Evolutionary conservation across 2,797 vertebrate species (phyloP), one percentile per base, ranked within the genome.

Genomic region (Tinamus major): DNA sequence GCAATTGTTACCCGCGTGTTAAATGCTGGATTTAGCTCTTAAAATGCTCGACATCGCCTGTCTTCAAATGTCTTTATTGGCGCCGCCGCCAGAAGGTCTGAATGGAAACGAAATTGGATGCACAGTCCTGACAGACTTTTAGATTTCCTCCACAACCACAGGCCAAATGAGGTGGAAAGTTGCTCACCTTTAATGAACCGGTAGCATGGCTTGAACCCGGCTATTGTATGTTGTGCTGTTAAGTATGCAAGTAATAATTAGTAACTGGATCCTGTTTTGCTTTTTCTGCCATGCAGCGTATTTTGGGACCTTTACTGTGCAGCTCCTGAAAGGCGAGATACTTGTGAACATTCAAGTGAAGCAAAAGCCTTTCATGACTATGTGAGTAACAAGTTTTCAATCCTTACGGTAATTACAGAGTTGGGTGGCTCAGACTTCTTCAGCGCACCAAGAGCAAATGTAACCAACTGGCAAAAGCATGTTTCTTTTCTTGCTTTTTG

Each of bases 221-320:
- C 21, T 10, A 27, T 24, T 86, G 62, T 48, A 24, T 51, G 11
- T 31, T 77, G 78, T 85, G 70, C 53, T 12, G 17, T 80, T 71
- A 62, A 68, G 35, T 65, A 56, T 71, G 53, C 33, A 75, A 65
- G 83, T 90, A 69, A 85, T 93, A 71, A 88, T 96, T 93, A 94
- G 92, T 97, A 93, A 94, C 89, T 42, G 5, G 90, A 96, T 91
- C 92, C 87, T 71, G 92, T 92, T 85, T 91, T 91, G 55, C 92
- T 97, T 95, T 95, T 92, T 59, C 27, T 62, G 5, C 92, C 96
- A 48, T 74, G 62, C 98, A 99, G 99, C 92, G 99, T 99, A 94
- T 99, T 99, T 97, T 99, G 99, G 99, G 99, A 99, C 98, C 98
- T 99, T 96, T 99, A 99, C 98, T 99, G 99, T 97, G 99, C 99